A percentile compares a stretch with the other conserved stretches of the same genome.
Evolutionary conservation across 2,113 vertebrate species (phyloP).

Genomic region (Muscicapa adusta): DNA sequence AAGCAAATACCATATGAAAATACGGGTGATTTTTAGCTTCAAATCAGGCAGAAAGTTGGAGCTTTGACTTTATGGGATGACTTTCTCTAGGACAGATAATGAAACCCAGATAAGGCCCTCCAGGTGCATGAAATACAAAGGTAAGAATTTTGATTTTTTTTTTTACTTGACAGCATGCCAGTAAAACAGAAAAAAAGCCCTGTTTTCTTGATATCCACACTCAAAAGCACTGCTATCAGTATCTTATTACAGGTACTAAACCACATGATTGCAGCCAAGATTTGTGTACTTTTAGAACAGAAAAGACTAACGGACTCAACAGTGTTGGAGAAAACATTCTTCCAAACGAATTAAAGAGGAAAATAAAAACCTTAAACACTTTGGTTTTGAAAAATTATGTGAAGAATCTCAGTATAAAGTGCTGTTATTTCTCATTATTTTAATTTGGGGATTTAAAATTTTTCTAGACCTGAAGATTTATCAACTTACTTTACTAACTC

Average conservation of each 20-base stretch:
- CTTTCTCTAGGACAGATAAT: background rate
- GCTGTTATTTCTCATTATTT: background rate
- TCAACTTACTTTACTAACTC: background rate
- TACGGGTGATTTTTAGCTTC: background rate
- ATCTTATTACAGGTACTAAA: background rate
- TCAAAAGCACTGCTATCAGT: background rate
- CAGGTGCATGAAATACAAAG: background rate
- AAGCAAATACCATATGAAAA: conserved; percentile 42
- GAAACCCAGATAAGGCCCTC: background rate
- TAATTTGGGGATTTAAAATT: background rate
- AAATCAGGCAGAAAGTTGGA: background rate
- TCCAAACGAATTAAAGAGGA: background rate
- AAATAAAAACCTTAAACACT: background rate
- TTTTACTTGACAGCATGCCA: background rate
- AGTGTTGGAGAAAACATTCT: background rate
- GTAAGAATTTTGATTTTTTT: background rate
- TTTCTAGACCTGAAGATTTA: background rate
- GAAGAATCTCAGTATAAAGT: background rate
- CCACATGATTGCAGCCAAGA: background rate
- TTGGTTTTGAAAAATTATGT: background rate
- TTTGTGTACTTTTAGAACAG: background rate
- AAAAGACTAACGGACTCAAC: background rate
- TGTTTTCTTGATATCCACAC: background rate
- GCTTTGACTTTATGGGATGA: background rate
- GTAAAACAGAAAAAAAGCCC: background rate